phyloP scores from a whole-genome alignment of 1,140 invertebrate species.

The Drosophila serrata region DNA sequence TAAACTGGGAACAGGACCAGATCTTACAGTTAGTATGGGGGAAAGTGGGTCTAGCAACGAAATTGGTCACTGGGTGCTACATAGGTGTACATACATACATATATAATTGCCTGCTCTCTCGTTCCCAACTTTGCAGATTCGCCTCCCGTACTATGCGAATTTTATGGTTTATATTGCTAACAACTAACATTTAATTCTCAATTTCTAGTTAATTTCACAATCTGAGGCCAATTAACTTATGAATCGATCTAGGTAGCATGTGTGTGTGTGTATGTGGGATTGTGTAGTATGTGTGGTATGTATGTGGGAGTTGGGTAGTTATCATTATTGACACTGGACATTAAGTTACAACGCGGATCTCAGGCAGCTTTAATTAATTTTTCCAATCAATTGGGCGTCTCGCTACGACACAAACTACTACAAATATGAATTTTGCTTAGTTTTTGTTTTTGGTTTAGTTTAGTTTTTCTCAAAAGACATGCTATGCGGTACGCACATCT shows the following conservation, averaged over 20 bases:
- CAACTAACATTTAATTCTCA: constrained; percentile 75
- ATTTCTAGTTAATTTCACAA: constrained; percentile 68
- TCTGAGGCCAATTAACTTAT: constrained; percentile 72
- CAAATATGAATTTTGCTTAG: constrained; percentile 28
- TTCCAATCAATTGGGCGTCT: constrained; percentile 26
- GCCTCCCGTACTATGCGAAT: constrained; percentile 20
- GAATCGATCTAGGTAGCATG: constrained; percentile 76
- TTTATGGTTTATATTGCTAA: constrained; percentile 63
- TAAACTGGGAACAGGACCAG: constrained; percentile 13
- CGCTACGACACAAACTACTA: constrained; percentile 47
- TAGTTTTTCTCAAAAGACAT: constrained; percentile 25
- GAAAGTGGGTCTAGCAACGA: constrained; percentile 10
- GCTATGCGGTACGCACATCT: constrained; percentile 42
- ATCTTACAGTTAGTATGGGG: constrained; percentile 27
- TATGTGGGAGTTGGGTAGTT: constrained; percentile 5
- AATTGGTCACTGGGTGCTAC: constrained; percentile 32
- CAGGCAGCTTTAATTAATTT: constrained; percentile 7
- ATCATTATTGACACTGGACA: constrained; percentile 30
- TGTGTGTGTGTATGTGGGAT: constrained; percentile 48
- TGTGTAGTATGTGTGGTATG: constrained; percentile 54
- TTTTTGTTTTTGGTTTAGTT: constrained; percentile 23
- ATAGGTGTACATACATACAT: constrained; percentile 17
- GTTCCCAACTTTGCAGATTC: constrained; percentile 11
- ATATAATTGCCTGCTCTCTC: constrained; percentile 11
- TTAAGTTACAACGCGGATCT: constrained; percentile 15